phyloP scores from a whole-genome alignment of 2,797 vertebrate species.

The Eulemur coronatus region DNA sequence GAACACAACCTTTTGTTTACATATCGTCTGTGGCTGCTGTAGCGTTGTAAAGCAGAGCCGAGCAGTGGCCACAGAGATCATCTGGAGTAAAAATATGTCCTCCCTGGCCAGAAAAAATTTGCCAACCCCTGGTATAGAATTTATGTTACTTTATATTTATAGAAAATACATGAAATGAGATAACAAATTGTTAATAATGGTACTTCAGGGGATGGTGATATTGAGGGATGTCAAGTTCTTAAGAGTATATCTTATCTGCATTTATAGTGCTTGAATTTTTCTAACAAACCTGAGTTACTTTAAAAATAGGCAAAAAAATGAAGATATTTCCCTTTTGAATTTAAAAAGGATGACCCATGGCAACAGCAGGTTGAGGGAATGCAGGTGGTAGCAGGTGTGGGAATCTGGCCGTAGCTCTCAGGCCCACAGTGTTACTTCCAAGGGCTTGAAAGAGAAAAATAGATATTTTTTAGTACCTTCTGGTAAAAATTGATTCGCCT shows the following conservation, averaged over 20 bases:
- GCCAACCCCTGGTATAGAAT: background rate
- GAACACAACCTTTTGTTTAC: background rate
- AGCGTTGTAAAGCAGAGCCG: background rate
- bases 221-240: background rate
- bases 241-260: background rate
- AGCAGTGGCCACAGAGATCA: background rate
- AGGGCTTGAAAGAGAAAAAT: slow-evolving; percentile 13
- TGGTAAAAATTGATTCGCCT: background rate
- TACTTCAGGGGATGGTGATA: background rate
- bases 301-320: background rate
- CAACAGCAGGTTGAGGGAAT: background rate
- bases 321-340: background rate
- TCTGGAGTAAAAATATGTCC: background rate
- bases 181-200: background rate
- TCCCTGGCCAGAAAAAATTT: background rate
- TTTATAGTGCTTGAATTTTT: background rate
- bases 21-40: background rate
- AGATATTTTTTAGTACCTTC: background rate
- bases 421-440: background rate
- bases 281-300: background rate
- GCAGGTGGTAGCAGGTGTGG: background rate
- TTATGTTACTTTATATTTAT: background rate
- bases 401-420: background rate
- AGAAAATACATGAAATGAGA: background rate
- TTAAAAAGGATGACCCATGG: background rate